A percentile compares a stretch with the other conserved stretches of the same genome.
phyloP scores from a whole-genome alignment of 2,113 vertebrate genomes.

The Oceanodroma tethys region DNA sequence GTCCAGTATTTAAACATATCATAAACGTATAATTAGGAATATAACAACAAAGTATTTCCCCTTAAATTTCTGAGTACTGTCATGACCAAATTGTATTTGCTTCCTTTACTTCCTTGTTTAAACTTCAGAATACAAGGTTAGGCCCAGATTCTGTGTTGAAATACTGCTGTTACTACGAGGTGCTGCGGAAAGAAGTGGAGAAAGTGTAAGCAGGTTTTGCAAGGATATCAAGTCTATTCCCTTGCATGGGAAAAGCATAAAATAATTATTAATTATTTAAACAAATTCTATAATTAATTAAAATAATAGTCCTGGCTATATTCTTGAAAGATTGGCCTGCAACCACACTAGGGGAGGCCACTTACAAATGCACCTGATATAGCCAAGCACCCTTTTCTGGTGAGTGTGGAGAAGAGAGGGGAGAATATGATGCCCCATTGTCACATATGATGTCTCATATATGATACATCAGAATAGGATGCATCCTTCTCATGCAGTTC shows the following conservation, averaged over 20 bases:
- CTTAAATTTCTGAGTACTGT: neutral
- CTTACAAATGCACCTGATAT: neutral
- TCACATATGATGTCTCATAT: no score
- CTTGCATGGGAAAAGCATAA: neutral
- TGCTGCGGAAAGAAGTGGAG: neutral
- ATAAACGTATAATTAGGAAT: neutral
- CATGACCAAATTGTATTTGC: neutral
- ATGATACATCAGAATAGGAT: neutral
- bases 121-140: neutral
- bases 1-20: neutral
- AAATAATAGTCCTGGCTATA: neutral
- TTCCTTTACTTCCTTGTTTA: neutral
- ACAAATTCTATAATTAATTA: neutral
- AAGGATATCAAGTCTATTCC: neutral
- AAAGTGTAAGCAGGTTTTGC: neutral
- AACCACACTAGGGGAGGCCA: neutral
- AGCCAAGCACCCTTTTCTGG: neutral
- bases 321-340: neutral
- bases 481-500: neutral
- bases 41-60: neutral
- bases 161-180: neutral
- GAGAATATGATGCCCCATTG: fast-evolving
- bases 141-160: neutral
- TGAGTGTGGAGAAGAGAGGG: neutral
- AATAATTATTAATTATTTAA: neutral